Conservation (phyloP, 2,888 invertebrate species). For the Agrotis puta region DNA sequence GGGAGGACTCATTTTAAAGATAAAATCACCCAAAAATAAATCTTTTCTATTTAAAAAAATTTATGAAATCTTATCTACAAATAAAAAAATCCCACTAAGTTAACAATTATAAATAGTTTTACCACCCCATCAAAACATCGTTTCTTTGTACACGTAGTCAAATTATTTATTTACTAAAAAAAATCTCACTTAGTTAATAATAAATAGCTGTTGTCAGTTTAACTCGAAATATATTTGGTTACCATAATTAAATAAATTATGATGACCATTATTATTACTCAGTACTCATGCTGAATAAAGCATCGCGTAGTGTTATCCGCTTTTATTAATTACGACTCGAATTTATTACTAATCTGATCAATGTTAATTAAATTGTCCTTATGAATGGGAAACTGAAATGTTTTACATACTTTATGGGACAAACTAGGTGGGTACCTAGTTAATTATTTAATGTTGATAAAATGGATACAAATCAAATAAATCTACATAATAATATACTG, state of each 20-base stretch:
- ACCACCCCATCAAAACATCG: too few relatives aligned
- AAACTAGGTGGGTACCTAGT: too few relatives aligned
- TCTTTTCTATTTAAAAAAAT: too few relatives aligned
- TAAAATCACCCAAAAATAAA: too few relatives aligned
- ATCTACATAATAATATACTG: too few relatives aligned
- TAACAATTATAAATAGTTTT: too few relatives aligned
- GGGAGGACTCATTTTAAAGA: too few relatives aligned
- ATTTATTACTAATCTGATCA: constrained; percentile 9
- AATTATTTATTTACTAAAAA: background rate
- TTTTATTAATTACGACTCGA: constrained; percentile 16
- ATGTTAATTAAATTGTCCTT: constrained; percentile 5
- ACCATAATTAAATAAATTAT: constrained; percentile 2
- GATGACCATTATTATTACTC: background rate
- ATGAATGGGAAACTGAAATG: background rate
- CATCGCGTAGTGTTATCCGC: constrained; percentile 4
- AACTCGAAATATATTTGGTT: background rate
- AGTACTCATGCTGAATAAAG: background rate
- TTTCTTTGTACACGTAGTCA: background rate
- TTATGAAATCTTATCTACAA: too few relatives aligned
- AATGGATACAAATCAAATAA: too few relatives aligned
- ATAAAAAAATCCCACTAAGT: too few relatives aligned
- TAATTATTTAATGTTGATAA: too few relatives aligned
- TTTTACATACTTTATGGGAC: background rate
- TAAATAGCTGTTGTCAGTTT: background rate
- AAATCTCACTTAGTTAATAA: background rate